Evolutionary conservation across 2,797 vertebrate species (phyloP).

Genomic region (Meriones psammophilus): DNA sequence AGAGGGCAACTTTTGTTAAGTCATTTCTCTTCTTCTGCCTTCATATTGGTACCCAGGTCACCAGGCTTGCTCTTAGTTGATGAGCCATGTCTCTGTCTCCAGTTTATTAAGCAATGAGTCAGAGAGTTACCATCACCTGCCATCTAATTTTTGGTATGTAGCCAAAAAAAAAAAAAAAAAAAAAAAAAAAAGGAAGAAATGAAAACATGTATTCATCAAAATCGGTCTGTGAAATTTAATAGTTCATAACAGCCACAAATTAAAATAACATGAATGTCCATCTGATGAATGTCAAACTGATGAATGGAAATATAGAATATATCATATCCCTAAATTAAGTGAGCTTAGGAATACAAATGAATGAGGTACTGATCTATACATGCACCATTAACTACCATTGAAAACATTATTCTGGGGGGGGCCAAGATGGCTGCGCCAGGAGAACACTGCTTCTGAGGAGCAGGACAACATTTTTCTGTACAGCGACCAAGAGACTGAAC

Average conservation of each 20-base stretch:
- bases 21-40: not conserved
- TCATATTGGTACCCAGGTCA: not conserved
- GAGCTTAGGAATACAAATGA: constrained; percentile 10
- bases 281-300: not conserved
- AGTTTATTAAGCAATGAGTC: constrained; percentile 14
- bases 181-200: constrained; percentile 38
- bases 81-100: not conserved
- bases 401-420: not conserved
- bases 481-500: too few relatives aligned
- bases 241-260: not conserved
- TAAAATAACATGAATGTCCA: not conserved
- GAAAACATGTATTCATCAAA: constrained; percentile 23
- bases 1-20: not conserved
- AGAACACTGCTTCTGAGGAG: too few relatives aligned
- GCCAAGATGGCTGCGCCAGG: too few relatives aligned
- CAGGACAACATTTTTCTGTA: too few relatives aligned
- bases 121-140: not conserved
- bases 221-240: not conserved
- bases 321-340: not conserved
- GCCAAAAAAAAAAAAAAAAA: constrained; percentile 4
- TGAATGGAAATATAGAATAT: not conserved
- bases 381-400: not conserved
- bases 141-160: not conserved
- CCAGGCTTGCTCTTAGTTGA: not conserved
- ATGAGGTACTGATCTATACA: not conserved